Evolutionary conservation across 1,140 invertebrate genomes (phyloP).

Genomic region (Euwallacea similis): DNA sequence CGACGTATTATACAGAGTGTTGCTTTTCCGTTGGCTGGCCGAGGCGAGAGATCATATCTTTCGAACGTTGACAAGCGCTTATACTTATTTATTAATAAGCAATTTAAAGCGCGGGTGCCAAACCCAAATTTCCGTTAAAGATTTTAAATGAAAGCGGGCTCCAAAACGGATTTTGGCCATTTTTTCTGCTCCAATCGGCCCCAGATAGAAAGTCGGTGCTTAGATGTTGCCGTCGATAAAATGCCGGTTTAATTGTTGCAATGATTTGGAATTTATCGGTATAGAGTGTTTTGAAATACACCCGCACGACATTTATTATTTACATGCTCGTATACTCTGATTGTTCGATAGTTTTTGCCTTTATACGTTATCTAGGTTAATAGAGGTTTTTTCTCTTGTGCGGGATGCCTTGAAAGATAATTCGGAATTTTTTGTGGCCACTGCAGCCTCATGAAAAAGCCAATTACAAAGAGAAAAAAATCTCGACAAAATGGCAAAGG

Average conservation of each 20-base stretch:
- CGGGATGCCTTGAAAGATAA: too few relatives aligned
- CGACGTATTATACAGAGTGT: not conserved
- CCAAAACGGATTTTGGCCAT: slow-evolving; percentile 8
- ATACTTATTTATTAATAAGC: slow-evolving; percentile 16
- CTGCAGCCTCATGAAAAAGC: too few relatives aligned
- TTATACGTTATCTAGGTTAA: too few relatives aligned
- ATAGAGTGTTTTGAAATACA: too few relatives aligned
- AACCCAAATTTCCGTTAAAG: slow-evolving; percentile 18
- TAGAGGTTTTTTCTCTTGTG: too few relatives aligned
- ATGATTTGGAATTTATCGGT: not conserved
- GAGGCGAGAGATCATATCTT: slow-evolving; percentile 4
- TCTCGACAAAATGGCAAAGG: too few relatives aligned
- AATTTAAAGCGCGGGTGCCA: slow-evolving; percentile 19
- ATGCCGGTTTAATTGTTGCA: slow-evolving; percentile 1
- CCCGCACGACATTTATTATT: too few relatives aligned
- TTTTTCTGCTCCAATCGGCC: not conserved
- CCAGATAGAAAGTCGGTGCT: slow-evolving; percentile 2
- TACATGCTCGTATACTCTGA: too few relatives aligned
- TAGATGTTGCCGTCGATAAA: not conserved
- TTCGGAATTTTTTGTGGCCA: too few relatives aligned
- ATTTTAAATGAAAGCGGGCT: slow-evolving; percentile 12
- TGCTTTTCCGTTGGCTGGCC: slow-evolving; percentile 1
- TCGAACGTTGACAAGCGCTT: slow-evolving; percentile 12
- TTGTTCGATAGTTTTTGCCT: too few relatives aligned
- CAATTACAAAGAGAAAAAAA: too few relatives aligned